Evolutionary conservation across 2,113 vertebrate species (phyloP), one percentile per base, ranked within the genome.

Genomic region (Percina caprodes): DNA sequence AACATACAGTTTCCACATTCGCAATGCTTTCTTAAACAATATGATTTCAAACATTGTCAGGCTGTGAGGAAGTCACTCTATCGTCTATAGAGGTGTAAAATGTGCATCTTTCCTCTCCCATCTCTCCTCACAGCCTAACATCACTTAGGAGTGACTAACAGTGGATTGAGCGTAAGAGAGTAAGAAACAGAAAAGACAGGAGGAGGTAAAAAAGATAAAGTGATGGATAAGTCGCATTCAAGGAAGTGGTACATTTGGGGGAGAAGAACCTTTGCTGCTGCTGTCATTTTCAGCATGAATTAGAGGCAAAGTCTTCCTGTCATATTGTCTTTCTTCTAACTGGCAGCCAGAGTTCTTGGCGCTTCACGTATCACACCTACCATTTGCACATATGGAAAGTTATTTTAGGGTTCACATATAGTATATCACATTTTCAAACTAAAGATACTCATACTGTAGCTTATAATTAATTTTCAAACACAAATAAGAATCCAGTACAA

Each of bases 131-230:
- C 74, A 85, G 62, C 52, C 14, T 7, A 81, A 58, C 19, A 61
- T 80, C 60, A 84, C 60, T 59, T 58, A 62, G 63, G 66, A 46
- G 42, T 59, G 63, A 80, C 60, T 72, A 77, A 62, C 35, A 72
- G 70, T 12, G 3, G 73, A 75, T 49, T 14, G 48, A 65, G 6
- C 5, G 0, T 21, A 46, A 10, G 23, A 76, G 11, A 60, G 23
- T 48, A 39, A 72, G 58, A 63, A 65, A 74, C 35, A 60, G 5
- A 67, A 33, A 55, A 72, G 19, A 65, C 46, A 52, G 5, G 60
- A 63, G n/a, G n/a, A 62, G 16, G 13, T 33, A 54, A 39, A 42
- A 62, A 39, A 52, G 59, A 45, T 48, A 12, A 52, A 74, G 30
- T 23, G 18, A 65, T 33, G 21, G 13, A 0, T 3, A 54, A 45